Base-by-base conservation (phyloP, 2,888 invertebrate species). In the Strigamia maritima region DNA sequence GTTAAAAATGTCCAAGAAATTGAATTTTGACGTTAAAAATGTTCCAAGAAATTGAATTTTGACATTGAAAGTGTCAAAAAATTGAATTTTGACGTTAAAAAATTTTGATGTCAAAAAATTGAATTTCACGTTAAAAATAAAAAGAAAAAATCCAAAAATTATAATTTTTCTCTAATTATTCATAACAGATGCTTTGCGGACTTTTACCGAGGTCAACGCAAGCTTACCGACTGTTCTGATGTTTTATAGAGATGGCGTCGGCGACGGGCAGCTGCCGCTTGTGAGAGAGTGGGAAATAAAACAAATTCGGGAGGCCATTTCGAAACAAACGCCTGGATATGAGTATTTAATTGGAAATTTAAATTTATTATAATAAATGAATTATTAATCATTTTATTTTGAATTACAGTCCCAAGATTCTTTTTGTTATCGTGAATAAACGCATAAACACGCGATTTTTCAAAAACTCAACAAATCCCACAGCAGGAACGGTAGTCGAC, bases 181-280 rank as follows among this genome's bases (percentile, higher is more conserved):
- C 31, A n/a, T 80, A 76, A 28, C 19, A 76, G 77, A 26, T n/a
- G 79, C 26, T 3, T 28, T 80, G 22, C 28, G 35, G 8, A 22
- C n/a, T 16, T 80, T 74, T 19, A n/a, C 75, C 28, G 22, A 89
- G 86, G 82, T 85, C 14, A 89, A 94, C 84, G 90, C 91, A 0
- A 81, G 79, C 0, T 90, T 92, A 81, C 98, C 98, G 0, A 90
- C 92, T 0, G 90, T 90, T 82, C 92, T 98, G 40, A 89, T 98
- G 8, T 90, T 98, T 44, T 97, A 91, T 87, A 90, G 98, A 80
- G 98, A 98, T 86, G 98, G 98, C 44, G 95, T 98, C 0, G 93
- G 96, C 2, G 96, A 97, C 84, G 95, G 97, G 0, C 80, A 81
- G 44, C 76, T 81, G 22, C 38, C 75, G 14, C 44, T 28, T 14